Percentiles rank a stretch among this genome's conserved stretches.
These are phyloP conservation scores for Limnothrissa miodon DNA, from an alignment of 2,113 vertebrate genomes.

Conservation along the genomic window DNA sequence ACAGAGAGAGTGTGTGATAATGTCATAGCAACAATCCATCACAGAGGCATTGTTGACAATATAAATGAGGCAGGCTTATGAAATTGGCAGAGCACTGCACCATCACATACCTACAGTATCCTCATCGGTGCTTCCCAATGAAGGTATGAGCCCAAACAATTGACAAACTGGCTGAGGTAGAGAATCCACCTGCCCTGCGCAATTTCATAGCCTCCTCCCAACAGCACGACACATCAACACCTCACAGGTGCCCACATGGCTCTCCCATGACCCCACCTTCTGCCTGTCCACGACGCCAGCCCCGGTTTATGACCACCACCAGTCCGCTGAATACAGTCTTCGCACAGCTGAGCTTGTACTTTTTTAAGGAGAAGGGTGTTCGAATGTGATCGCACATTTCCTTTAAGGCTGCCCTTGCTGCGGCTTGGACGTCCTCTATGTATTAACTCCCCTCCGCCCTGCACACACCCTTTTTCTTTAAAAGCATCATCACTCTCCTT, in stretches of 20 bases:
- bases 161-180: not conserved
- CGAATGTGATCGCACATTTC: conserved; percentile 22
- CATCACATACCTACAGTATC: not conserved
- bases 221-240: not conserved
- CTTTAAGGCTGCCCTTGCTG: not conserved
- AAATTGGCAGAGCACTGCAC: not conserved
- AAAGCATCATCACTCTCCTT: not conserved
- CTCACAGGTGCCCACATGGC: not conserved
- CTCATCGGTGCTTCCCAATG: not conserved
- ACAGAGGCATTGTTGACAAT: not conserved
- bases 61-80: not conserved
- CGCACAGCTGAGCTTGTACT: not conserved
- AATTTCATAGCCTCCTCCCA: not conserved
- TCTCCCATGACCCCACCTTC: not conserved
- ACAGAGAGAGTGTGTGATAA: not conserved
- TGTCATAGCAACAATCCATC: not conserved
- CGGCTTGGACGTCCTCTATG: conserved; percentile 11
- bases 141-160: not conserved
- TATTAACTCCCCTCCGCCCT: conserved; percentile 33
- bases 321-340: not conserved
- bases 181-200: not conserved
- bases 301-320: not conserved
- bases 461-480: not conserved
- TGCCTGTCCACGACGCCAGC: not conserved
- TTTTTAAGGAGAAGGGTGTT: not conserved